Evolutionary conservation across 2,797 vertebrate genomes (phyloP), one percentile per base, ranked within the genome.

Genomic region (Echiichthys vipera): DNA sequence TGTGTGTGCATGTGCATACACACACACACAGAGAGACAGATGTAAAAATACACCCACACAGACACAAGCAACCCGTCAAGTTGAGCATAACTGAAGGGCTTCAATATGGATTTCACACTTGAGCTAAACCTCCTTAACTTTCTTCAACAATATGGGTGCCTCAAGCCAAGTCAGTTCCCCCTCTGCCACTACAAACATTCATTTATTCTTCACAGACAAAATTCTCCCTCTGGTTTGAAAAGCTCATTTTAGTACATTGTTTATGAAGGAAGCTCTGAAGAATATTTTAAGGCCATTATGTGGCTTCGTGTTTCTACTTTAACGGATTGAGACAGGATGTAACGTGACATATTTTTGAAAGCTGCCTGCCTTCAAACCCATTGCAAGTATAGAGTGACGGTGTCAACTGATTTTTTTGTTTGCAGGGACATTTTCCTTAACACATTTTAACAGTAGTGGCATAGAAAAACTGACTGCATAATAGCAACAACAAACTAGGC

Each of bases 101-200:
- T 84, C 57, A 70, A 81, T 87, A 78, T 88, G 85, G 83, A 90
- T 91, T 88, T 88, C 83, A 88, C 77, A 89, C 81, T 88, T 74
- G 64, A 88, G 78, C 73, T 84, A 85, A 89, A 88, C 80, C 85
- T 86, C 74, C 80, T 85, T 77, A 82, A 83, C 84, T 84, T 88
- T 71, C 56, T 65, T 78, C 66, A 78, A 85, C 78, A 85, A 84
- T 81, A 78, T 72, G 74, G 83, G 74, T 1, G 78, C 87, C 84
- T 76, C 34, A 12, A 83, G 84, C 71, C 54, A 65, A 72, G 82
- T 77, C 80, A 86, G 58, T 57, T 72, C 70, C 53, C 50, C 57
- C 36, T 49, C 68, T 71, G 71, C 76, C 67, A 71, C 57, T 36
- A 51, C 69, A 83, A 80, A 89, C 71, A 47, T 17, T 72, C 63